Conservation (phyloP, 1,140 invertebrate genomes). For the Meloidogyne chitwoodi region DNA sequence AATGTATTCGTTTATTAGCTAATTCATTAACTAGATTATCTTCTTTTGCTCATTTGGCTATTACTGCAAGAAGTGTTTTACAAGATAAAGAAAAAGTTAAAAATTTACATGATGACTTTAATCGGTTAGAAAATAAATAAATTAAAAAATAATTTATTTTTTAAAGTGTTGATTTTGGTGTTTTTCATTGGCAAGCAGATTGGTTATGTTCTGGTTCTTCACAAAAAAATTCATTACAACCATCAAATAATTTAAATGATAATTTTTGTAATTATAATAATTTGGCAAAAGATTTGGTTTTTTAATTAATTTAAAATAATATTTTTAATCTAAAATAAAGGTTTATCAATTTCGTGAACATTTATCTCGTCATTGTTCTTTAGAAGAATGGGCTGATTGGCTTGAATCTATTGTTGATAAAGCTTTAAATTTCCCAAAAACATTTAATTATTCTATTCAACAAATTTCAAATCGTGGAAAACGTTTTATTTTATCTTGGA, state of each 20-base stretch:
- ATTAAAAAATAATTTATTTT: constrained; percentile 11
- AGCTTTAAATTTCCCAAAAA: constrained; percentile 76
- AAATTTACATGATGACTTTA: constrained; percentile 94
- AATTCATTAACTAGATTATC: constrained; percentile 91
- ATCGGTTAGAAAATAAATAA: constrained; percentile 71
- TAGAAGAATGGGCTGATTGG: constrained; percentile 96
- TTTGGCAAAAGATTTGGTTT: constrained; percentile 51
- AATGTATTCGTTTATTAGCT: constrained; percentile 83
- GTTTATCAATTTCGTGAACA: constrained; percentile 36
- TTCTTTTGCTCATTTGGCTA: constrained; percentile 93
- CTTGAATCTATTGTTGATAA: constrained; percentile 81
- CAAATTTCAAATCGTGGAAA: constrained; percentile 67
- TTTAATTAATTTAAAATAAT: too few species aligned
- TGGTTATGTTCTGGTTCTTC: background rate
- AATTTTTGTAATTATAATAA: background rate
- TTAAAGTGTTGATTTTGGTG: constrained; percentile 43
- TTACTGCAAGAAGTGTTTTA: constrained; percentile 87
- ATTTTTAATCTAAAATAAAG: too few species aligned
- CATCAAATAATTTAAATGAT: background rate
- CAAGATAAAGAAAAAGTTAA: constrained; percentile 90
- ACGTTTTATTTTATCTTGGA: constrained; percentile 96
- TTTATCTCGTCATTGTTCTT: constrained; percentile 83
- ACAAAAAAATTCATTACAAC: background rate
- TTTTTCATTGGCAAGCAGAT: constrained; percentile 72
- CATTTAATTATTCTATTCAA: constrained; percentile 19